These are phyloP conservation scores for Oxytorus armatus DNA, from an alignment of 2,888 invertebrate species.

Conservation along the genomic window DNA sequence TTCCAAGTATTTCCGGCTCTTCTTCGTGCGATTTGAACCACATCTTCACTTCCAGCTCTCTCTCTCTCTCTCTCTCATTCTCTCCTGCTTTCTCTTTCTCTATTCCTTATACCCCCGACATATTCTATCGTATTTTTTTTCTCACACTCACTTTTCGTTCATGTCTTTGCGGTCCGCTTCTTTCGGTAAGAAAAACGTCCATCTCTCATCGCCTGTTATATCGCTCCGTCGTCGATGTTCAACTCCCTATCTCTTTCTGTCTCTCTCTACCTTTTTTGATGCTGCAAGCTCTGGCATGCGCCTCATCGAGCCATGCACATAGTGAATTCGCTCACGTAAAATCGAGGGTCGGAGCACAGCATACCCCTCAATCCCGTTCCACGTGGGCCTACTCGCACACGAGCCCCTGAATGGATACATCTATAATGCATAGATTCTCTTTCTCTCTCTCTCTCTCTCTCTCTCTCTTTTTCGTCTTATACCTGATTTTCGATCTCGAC, in stretches of 20 bases:
- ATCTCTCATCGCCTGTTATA: constrained; percentile 44
- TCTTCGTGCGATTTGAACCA: constrained; percentile 29
- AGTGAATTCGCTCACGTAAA: constrained; percentile 37
- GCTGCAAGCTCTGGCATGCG: constrained; percentile 48
- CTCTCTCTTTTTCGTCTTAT: constrained; percentile 67
- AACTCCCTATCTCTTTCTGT: constrained; percentile 9
- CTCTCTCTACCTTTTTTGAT: constrained; percentile 18
- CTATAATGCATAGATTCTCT: constrained; percentile 78
- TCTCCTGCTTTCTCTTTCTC: constrained; percentile 35
- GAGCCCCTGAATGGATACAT: constrained; percentile 75
- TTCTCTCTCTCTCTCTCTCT: background rate
- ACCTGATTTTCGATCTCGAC: constrained; percentile 78
- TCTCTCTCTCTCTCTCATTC: constrained; percentile 36
- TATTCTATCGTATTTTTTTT: constrained; percentile 49
- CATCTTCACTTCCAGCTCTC: constrained; percentile 38
- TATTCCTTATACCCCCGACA: constrained; percentile 50
- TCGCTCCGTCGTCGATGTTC: constrained; percentile 14
- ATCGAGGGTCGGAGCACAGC: constrained; percentile 25
- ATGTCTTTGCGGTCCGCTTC: constrained; percentile 31
- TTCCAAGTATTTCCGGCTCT: constrained; percentile 63
- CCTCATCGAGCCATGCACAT: constrained; percentile 57
- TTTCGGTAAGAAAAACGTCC: constrained; percentile 29
- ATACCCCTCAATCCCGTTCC: constrained; percentile 38
- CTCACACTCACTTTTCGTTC: constrained; percentile 35
- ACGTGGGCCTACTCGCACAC: constrained; percentile 50